Base-by-base conservation (phyloP, 2,113 vertebrate genomes). In the Dicerorhinus sumatrensis region DNA sequence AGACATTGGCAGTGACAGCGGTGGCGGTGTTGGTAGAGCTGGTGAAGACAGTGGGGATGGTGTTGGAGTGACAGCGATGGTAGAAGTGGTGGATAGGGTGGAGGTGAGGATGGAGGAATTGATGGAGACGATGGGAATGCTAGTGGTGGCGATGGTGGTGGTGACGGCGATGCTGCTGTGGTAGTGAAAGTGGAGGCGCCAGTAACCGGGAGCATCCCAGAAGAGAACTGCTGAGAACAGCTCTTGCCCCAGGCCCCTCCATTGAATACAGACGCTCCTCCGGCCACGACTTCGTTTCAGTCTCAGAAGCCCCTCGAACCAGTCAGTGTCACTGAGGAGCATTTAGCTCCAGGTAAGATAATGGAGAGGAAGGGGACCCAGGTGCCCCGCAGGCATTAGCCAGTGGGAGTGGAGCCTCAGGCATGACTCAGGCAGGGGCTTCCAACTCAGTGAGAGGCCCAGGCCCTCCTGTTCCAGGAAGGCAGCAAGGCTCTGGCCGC, bases 81-180 rank as follows among this genome's bases (percentile, higher is more conserved):
- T 8, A 13, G 20, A 39, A 23, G 56, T 23, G 58, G 17, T n/a
- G 11, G 25, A 8, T 5, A 60, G 56, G 23, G 56, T 18, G 72
- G 58, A 39, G 9, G 25, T 17, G 65, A 84, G 0, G 39, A 67
- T 11, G 33, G 33, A 76, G 60, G 23, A 36, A 60, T 31, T 1
- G 33, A 54, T 36, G 67, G 54, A 17, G 6, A 27, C 3, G 16
- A 12, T 9, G 13, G 51, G 17, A 27, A 6, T 12, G 4, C 3
- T 39, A 70, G 17, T 16, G 36, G 5, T 13, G 0, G 14, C 1
- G 2, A 16, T n/a, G 72, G 36, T 3, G 20, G 2, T 48, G 62
- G 17, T 23, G 31, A 27, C 18, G 39, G 18, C 31, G 56, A 29
- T 11, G 3, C 6, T 20, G 46, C 27, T 81, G 67, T 11, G 18